Conservation (phyloP, 2,797 vertebrate species). For the Scolopax rusticola region DNA sequence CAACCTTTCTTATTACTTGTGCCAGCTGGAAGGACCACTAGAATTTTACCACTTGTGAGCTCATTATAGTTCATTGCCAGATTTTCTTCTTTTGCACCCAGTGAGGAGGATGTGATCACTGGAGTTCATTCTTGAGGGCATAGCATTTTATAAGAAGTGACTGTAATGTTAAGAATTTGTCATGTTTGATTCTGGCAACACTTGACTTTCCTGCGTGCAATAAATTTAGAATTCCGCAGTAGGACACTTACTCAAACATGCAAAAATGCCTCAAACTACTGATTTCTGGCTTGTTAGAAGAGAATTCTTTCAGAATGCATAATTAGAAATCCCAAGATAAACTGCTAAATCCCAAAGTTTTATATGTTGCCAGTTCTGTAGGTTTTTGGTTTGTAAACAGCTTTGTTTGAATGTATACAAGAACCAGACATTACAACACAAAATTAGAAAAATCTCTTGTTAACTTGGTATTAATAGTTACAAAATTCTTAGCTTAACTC, state of each 20-base stretch:
- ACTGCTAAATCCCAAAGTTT: neutral
- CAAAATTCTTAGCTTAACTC: neutral
- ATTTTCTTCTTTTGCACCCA: neutral
- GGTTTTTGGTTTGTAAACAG: conserved; percentile 22
- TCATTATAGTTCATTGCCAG: neutral
- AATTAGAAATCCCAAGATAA: neutral
- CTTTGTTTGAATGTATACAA: conserved; percentile 9
- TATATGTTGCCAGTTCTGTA: neutral
- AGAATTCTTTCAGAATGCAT: neutral
- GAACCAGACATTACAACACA: neutral
- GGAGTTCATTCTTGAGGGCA: neutral
- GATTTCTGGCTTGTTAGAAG: neutral
- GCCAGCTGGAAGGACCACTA: neutral
- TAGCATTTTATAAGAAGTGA: neutral
- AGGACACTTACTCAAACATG: neutral
- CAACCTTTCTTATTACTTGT: neutral
- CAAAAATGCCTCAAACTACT: neutral
- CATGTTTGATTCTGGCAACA: neutral
- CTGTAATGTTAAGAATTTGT: neutral
- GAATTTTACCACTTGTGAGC: neutral
- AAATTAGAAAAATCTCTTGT: neutral
- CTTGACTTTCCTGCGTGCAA: neutral
- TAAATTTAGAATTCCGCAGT: neutral
- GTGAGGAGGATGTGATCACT: neutral
- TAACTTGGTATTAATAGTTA: neutral